Conservation (phyloP, 35 echinoderm and acorn worm species). For the Holothuria glaberrima region DNA sequence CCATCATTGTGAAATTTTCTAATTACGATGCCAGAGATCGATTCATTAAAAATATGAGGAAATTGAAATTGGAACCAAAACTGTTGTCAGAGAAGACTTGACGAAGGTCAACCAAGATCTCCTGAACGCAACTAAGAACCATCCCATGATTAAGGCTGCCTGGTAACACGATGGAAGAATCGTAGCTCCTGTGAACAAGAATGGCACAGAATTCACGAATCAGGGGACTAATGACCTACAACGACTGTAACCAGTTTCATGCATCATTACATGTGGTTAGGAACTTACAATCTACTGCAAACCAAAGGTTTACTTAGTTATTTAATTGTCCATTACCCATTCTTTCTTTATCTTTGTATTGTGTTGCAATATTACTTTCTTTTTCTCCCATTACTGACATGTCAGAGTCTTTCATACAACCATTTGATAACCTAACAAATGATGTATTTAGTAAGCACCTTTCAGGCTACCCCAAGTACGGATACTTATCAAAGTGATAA, state of each 20-base stretch:
- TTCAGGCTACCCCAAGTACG: too few species aligned
- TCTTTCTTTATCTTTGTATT: neutral
- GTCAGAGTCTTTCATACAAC: neutral
- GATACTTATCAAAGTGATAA: too few species aligned
- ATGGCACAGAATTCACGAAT: slow-evolving; percentile 1
- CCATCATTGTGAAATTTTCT: too few species aligned
- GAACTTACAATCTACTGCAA: too few species aligned
- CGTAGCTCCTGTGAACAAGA: too few species aligned
- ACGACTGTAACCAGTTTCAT: too few species aligned
- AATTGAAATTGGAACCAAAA: too few species aligned
- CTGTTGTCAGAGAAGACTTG: too few species aligned
- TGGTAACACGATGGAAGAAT: too few species aligned
- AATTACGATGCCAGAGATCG: neutral
- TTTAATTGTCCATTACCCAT: neutral
- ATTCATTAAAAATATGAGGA: slow-evolving; percentile 8
- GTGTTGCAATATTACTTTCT: neutral
- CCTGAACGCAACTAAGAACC: neutral
- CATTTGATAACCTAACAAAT: neutral
- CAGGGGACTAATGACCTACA: neutral
- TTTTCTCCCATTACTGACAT: neutral
- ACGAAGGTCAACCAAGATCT: slow-evolving; percentile 19
- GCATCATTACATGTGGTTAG: too few species aligned
- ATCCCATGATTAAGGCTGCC: too few species aligned
- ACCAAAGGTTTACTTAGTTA: too few species aligned
- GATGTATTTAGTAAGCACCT: neutral